Conservation (phyloP, 2,888 invertebrate species). For the Cabera pusaria region DNA sequence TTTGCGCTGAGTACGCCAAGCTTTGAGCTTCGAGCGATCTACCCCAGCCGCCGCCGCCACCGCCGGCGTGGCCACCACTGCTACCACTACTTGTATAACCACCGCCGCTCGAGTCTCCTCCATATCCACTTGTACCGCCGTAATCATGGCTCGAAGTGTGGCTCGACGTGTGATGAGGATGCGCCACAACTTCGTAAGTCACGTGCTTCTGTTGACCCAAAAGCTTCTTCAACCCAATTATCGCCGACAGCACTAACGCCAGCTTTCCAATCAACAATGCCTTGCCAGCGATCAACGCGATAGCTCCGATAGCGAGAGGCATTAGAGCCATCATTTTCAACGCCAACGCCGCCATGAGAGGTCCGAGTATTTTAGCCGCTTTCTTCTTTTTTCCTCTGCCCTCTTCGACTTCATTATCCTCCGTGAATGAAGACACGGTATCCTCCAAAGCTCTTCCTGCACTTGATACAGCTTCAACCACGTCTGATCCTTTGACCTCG, state of each 20-base stretch:
- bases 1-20: constrained; percentile 91
- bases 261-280: constrained; percentile 93
- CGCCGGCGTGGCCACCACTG: constrained; percentile 67
- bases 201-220: constrained; percentile 92
- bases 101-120: constrained; percentile 84
- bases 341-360: constrained; percentile 88
- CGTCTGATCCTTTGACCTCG: constrained; percentile 92
- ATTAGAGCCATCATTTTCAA: constrained; percentile 91
- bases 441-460: constrained; percentile 92
- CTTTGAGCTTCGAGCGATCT: constrained; percentile 90
- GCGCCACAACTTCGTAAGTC: constrained; percentile 93
- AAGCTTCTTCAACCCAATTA: constrained; percentile 93
- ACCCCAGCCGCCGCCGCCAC: constrained; percentile 86
- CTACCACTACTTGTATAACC: constrained; percentile 71
- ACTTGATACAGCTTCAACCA: constrained; percentile 90
- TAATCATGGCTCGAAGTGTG: constrained; percentile 87
- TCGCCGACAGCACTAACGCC: constrained; percentile 91
- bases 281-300: constrained; percentile 93
- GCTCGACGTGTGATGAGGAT: constrained; percentile 90
- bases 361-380: constrained; percentile 90
- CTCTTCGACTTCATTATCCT: constrained; percentile 84
- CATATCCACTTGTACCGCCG: constrained; percentile 85
- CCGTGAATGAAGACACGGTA: constrained; percentile 85
- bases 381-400: constrained; percentile 93
- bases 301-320: constrained; percentile 90